phyloP scores from a whole-genome alignment of 2,888 invertebrate species.

The Meteorus colon region DNA sequence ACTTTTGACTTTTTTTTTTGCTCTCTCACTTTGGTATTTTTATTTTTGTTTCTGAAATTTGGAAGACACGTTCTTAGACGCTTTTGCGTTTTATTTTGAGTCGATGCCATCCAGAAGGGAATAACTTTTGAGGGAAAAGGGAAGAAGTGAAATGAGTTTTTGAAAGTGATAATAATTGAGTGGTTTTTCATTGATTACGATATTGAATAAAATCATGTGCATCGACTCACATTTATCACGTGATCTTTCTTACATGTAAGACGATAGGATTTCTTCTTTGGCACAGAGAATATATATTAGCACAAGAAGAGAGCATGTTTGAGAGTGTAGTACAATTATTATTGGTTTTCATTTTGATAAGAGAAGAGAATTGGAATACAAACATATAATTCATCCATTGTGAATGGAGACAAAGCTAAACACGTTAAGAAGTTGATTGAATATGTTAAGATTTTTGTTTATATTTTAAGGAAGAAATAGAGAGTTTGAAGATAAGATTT shows the following conservation, averaged over 20 bases:
- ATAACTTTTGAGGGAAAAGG: constrained; percentile 16
- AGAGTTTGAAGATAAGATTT: background rate
- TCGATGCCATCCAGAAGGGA: constrained; percentile 49
- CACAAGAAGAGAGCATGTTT: constrained; percentile 44
- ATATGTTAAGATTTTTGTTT: constrained; percentile 21
- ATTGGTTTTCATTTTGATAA: background rate
- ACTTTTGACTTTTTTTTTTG: constrained; percentile 35
- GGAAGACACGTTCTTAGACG: constrained; percentile 60
- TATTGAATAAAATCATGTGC: constrained; percentile 13
- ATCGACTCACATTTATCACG: constrained; percentile 35
- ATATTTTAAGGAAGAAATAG: constrained; percentile 30
- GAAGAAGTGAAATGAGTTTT: background rate
- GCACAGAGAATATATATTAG: constrained; percentile 55
- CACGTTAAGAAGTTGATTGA: background rate
- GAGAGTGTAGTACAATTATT: constrained; percentile 20
- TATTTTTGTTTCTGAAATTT: constrained; percentile 44
- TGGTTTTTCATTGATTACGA: background rate
- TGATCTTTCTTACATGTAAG: constrained; percentile 49
- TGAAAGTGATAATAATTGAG: background rate
- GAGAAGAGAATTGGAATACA: background rate
- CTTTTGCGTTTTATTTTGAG: constrained; percentile 54
- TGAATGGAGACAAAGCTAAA: constrained; percentile 27
- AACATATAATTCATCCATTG: background rate
- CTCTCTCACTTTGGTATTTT: constrained; percentile 31
- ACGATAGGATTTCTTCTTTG: constrained; percentile 49